Evolutionary conservation across 2,113 vertebrate species (phyloP), one percentile per base, ranked within the genome.

Genomic region (Clarias macrocephalus): DNA sequence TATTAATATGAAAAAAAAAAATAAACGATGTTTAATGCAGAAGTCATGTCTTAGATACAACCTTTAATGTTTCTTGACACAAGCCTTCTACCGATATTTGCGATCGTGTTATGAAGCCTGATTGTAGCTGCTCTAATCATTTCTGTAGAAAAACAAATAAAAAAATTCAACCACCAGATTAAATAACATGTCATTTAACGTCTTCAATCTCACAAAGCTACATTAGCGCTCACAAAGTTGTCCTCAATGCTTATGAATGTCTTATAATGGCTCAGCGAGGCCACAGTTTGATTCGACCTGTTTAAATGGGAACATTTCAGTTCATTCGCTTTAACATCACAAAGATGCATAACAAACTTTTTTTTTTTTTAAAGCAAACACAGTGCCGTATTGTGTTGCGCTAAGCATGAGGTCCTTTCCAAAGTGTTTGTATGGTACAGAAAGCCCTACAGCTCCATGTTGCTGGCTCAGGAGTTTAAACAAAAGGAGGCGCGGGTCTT

Each of bases 401-500:
- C 18, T 60, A 59, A 84, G 52, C 25, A 2, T 65, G 57, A 3
- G 70, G 42, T 23, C 52, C 81, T 42, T 28, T 87, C 12, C 3
- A 77, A 66, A 66, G 81, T 57, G 70, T 65, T 48, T 77, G 28
- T 62, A 83, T 62, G 62, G 42, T 68, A 66, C 19, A 42, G 80
- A 82, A 82, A 82, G 86, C 80, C 59, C 86, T 73, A 62, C 72
- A 56, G 81, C 62, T 62, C 86, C 62, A 79, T 83, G 86, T 15
- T 87, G 86, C 86, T 87, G 48, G 30, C 70, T 87, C 86, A 79
- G 86, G 86, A 59, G 56, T 87, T 87, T 83, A 79, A 65, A 87
- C 86, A 87, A 87, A 77, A 84, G 86, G 86, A 79, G 81, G 81
- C 57, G 6, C 62, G 6, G 60, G 28, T 37, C 86, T 75, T 83